A percentile compares a stretch with the other conserved stretches of the same genome.
phyloP scores from a whole-genome alignment of 1,140 invertebrate species.

The Macrocentrus cingulum region DNA sequence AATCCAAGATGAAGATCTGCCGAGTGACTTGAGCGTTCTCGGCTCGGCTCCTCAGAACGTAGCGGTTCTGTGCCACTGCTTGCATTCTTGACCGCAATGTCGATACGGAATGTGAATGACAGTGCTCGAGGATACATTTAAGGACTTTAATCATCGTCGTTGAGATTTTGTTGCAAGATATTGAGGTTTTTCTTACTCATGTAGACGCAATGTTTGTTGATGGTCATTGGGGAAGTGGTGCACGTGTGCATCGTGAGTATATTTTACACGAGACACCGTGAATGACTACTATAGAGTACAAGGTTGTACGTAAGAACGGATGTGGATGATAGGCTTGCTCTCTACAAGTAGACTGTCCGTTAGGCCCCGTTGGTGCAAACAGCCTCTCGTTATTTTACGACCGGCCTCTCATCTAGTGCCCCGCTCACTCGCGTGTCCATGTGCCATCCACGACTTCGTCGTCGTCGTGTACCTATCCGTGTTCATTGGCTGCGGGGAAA shows the following conservation, averaged over 20 bases:
- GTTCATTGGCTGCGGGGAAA: no score
- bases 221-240: background rate
- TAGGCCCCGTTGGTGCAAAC: conserved; percentile 27
- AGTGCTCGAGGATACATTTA: conserved; percentile 8
- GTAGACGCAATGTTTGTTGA: no score
- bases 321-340: conserved; percentile 13
- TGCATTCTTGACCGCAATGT: conserved; percentile 35
- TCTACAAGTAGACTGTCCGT: conserved; percentile 22
- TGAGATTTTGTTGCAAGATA: no score
- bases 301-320: conserved; percentile 31
- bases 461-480: background rate
- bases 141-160: no score
- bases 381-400: conserved; percentile 27
- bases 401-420: conserved; percentile 2
- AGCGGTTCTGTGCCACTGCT: conserved; percentile 29
- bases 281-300: conserved; percentile 37
- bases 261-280: conserved; percentile 33
- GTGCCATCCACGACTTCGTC: background rate
- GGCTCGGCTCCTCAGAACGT: conserved; percentile 18
- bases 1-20: conserved; percentile 18
- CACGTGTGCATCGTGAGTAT: conserved; percentile 13
- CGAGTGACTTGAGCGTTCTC: conserved; percentile 16
- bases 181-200: no score
- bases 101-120: conserved; percentile 34
- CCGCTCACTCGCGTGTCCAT: background rate